A percentile compares a stretch with the other conserved stretches of the same genome.
These are phyloP conservation scores for Dioctria linearis DNA, from an alignment of 2,888 invertebrate genomes.

Conservation along the genomic window DNA sequence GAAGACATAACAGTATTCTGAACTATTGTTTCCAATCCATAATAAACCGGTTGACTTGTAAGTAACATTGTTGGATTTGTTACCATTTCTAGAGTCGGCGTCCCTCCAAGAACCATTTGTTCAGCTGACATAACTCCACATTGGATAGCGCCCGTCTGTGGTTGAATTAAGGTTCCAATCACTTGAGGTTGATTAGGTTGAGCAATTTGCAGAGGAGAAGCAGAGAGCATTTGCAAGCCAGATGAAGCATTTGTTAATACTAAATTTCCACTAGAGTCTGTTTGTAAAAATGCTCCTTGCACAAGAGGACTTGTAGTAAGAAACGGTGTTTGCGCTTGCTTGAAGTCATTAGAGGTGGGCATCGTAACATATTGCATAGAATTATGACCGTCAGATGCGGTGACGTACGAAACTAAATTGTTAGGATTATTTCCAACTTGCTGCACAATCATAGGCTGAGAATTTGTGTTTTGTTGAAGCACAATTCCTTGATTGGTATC, in stretches of 20 bases:
- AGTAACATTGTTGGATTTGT: conserved; percentile 76
- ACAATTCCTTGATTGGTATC: conserved; percentile 60
- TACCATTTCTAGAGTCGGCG: conserved; percentile 78
- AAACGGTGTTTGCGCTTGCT: conserved; percentile 73
- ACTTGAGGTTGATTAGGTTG: conserved; percentile 73
- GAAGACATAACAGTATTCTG: conserved; percentile 93
- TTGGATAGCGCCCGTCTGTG: conserved; percentile 74
- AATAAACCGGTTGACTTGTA: conserved; percentile 83
- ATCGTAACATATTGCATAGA: conserved; percentile 82
- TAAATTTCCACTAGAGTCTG: conserved; percentile 76
- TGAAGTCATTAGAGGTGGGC: conserved; percentile 73
- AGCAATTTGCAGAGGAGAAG: conserved; percentile 73
- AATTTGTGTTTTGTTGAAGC: conserved; percentile 69
- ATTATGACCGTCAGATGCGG: conserved; percentile 64
- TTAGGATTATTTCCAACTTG: conserved; percentile 73
- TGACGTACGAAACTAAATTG: conserved; percentile 72
- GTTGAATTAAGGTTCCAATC: conserved; percentile 75
- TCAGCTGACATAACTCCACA: conserved; percentile 73
- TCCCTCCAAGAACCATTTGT: conserved; percentile 76
- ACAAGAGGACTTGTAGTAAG: conserved; percentile 72
- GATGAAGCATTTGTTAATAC: conserved; percentile 74
- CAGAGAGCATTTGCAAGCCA: conserved; percentile 75
- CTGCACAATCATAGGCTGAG: conserved; percentile 80
- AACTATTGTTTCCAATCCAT: conserved; percentile 88
- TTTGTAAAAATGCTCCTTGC: conserved; percentile 76